phyloP scores from a whole-genome alignment of 1,140 invertebrate species.

The Melipona quadrifasciata region DNA sequence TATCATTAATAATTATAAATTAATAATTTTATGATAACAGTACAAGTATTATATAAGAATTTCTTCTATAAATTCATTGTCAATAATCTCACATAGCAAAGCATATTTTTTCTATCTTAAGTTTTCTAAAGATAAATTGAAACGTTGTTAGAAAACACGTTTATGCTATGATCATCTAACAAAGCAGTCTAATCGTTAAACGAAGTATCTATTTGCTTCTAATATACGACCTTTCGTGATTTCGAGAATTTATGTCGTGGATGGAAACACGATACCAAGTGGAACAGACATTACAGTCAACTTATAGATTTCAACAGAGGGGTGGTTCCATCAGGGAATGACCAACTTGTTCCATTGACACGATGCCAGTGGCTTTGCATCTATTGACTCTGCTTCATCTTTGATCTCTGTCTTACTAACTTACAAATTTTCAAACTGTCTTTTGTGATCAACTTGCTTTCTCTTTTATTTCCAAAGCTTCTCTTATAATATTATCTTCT shows the following conservation, averaged over 20 bases:
- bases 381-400: constrained; percentile 40
- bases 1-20: not conserved
- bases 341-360: constrained; percentile 17
- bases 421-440: not conserved
- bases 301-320: constrained; percentile 55
- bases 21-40: not conserved
- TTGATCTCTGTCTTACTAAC: not conserved
- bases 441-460: not conserved
- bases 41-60: not conserved
- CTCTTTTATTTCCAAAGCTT: not conserved
- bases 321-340: constrained; percentile 60
- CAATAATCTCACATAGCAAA: not conserved
- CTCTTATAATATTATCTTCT: not conserved
- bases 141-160: not conserved
- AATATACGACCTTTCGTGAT: constrained; percentile 42
- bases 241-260: constrained; percentile 22
- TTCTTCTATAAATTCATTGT: not conserved
- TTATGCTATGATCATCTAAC: not conserved
- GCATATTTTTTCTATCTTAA: not conserved
- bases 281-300: constrained; percentile 31
- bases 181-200: not conserved
- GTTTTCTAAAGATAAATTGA: not conserved
- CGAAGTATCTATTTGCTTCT: not conserved
- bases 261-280: not conserved
- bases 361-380: constrained; percentile 29